phyloP scores from a whole-genome alignment of 2,797 vertebrate genomes.

The Macroramphosus scolopax region DNA sequence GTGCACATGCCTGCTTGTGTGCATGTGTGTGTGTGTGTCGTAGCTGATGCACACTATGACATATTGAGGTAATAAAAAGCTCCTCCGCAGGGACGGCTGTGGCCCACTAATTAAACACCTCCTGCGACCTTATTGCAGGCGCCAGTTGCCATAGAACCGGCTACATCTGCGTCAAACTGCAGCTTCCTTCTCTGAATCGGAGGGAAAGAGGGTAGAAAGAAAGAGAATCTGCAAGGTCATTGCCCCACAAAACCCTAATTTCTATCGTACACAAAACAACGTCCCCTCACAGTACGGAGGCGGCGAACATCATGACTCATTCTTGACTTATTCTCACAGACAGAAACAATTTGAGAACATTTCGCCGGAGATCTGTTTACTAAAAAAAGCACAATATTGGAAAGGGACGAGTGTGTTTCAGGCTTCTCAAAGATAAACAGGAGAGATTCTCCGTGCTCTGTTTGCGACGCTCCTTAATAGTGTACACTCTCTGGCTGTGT shows the following conservation, averaged over 20 bases:
- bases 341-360: conserved; percentile 8
- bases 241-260: conserved; percentile 58
- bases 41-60: conserved; percentile 69
- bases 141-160: conserved; percentile 67
- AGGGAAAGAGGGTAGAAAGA: conserved; percentile 2
- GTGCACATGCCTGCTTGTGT: conserved; percentile 3
- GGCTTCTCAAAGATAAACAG: too few relatives aligned
- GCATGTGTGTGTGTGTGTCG: conserved; percentile 14
- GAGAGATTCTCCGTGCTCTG: too few relatives aligned
- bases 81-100: conserved; percentile 69
- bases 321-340: conserved; percentile 8
- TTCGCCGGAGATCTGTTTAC: conserved; percentile 8
- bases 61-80: conserved; percentile 82
- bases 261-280: conserved; percentile 45
- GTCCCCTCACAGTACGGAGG: conserved; percentile 50
- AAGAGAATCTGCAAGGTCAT: conserved; percentile 64
- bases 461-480: neutral
- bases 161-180: conserved; percentile 66
- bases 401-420: too few relatives aligned
- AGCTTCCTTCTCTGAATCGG: conserved; percentile 63
- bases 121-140: conserved; percentile 70
- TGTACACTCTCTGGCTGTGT: neutral
- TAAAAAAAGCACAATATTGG: too few relatives aligned
- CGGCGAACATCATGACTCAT: conserved; percentile 35
- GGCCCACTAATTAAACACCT: conserved; percentile 83